Percentiles rank a stretch among this genome's conserved stretches.
Conservation (phyloP, 2,113 vertebrate species). For the Pandion haliaetus region DNA sequence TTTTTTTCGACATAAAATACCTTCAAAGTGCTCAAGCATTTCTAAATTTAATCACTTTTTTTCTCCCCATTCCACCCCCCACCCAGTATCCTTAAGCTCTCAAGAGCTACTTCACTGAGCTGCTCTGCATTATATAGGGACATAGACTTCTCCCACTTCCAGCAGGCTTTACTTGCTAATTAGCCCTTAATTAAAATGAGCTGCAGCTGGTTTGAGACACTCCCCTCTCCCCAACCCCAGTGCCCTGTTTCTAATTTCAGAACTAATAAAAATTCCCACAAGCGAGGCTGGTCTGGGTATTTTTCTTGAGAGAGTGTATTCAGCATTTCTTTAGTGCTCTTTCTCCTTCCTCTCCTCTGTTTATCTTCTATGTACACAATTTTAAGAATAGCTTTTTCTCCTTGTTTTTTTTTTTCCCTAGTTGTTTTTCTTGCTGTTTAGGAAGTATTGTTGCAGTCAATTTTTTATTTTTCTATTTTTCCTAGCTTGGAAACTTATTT, state of each 20-base stretch:
- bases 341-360: neutral
- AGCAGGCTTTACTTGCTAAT: conserved; percentile 19
- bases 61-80: neutral
- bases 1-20: neutral
- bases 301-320: neutral
- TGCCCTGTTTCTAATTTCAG: conserved; percentile 44
- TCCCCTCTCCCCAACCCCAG: neutral
- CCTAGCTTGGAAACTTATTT: neutral
- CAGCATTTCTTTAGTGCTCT: neutral
- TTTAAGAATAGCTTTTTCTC: neutral
- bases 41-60: neutral
- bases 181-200: conserved; percentile 55
- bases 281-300: neutral
- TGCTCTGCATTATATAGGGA: neutral
- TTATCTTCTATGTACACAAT: neutral
- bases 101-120: neutral
- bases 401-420: rapidly evolving
- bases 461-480: neutral
- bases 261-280: conserved; percentile 26
- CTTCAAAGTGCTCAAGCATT: rapidly evolving
- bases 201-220: conserved; percentile 54
- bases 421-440: neutral
- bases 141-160: neutral
- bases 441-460: neutral
- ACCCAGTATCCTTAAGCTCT: neutral